phyloP scores from a whole-genome alignment of 2,797 vertebrate species.

The Antrozous pallidus region DNA sequence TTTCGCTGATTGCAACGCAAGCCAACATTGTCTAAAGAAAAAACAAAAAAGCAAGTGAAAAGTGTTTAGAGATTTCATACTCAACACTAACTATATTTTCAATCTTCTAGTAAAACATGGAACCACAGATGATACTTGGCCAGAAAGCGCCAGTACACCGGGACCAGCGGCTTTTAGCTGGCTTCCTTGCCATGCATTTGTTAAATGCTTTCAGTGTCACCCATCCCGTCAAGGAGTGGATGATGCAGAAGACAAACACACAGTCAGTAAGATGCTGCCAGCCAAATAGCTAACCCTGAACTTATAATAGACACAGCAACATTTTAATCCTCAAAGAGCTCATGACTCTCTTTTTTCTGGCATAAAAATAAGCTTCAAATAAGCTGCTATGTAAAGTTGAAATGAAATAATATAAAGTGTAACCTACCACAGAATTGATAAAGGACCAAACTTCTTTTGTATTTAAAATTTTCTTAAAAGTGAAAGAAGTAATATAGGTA shows the following conservation, averaged over 20 bases:
- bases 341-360: neutral
- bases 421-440: conserved; percentile 93
- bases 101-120: neutral
- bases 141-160: neutral
- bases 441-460: conserved; percentile 96
- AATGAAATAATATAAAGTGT: neutral
- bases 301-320: neutral
- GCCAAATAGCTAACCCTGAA: neutral
- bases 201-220: neutral
- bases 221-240: neutral
- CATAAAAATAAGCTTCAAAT: neutral
- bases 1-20: conserved; percentile 81
- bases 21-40: conserved; percentile 80
- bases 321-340: neutral
- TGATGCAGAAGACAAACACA: neutral
- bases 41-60: neutral
- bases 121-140: neutral
- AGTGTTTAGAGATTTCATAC: neutral
- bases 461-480: conserved; percentile 91
- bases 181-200: neutral
- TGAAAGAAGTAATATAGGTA: conserved; percentile 93
- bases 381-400: neutral
- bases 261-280: neutral
- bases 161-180: neutral
- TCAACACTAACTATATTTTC: neutral